Conservation (phyloP, 2,797 vertebrate species). For the Falco concolor region DNA sequence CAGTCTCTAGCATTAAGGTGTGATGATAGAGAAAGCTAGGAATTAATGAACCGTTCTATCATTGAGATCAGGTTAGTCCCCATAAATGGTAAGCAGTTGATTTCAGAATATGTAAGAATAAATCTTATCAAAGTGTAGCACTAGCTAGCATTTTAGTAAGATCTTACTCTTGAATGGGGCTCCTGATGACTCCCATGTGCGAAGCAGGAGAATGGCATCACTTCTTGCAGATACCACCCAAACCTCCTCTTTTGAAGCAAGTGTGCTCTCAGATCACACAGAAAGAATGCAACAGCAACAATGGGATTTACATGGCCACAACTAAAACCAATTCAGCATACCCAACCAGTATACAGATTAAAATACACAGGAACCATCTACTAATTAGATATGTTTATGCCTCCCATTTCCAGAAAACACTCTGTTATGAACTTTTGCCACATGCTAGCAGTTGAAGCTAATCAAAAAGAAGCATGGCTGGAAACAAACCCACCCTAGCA, state of each 20-base stretch:
- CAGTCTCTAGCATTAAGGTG: not conserved
- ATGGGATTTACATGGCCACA: not conserved
- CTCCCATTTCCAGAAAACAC: not conserved
- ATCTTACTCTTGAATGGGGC: not conserved
- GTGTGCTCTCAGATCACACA: not conserved
- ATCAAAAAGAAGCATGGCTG: not conserved
- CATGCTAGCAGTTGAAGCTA: not conserved
- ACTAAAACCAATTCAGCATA: not conserved
- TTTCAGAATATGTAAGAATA: constrained; percentile 9
- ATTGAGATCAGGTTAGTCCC: constrained; percentile 3
- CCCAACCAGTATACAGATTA: not conserved
- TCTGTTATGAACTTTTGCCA: not conserved
- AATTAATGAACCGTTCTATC: constrained; percentile 6
- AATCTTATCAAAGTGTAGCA: not conserved
- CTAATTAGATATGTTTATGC: not conserved
- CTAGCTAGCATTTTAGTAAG: not conserved
- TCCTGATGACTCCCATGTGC: not conserved
- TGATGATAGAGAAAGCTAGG: not conserved
- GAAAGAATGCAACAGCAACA: not conserved
- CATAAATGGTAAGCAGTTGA: not conserved
- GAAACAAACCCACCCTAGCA: not conserved
- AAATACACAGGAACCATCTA: not conserved
- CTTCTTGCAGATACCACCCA: not conserved
- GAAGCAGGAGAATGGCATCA: not conserved
- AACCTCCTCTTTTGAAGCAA: not conserved